Evolutionary conservation across 2,888 invertebrate species (phyloP).

Genomic region (Bimastos eiseni): DNA sequence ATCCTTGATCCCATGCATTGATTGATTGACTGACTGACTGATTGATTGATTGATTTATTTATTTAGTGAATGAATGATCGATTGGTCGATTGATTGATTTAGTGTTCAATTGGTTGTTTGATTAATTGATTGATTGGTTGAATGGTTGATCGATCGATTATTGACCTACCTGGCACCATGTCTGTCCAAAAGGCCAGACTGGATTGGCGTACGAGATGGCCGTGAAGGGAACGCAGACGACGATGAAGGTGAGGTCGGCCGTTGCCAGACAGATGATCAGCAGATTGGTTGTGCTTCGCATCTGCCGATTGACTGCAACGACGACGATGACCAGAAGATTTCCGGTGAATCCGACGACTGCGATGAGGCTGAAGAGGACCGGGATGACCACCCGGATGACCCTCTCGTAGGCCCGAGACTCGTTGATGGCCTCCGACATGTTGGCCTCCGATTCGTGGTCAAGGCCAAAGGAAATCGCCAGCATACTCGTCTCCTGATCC

Average conservation of each 20-base stretch:
- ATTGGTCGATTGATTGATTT: too few relatives aligned
- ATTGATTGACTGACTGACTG: too few relatives aligned
- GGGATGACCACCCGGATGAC: slow-evolving; percentile 53
- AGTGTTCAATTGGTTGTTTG: too few relatives aligned
- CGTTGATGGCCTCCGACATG: slow-evolving; percentile 7
- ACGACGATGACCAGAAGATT: slow-evolving; percentile 86
- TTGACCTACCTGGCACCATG: slow-evolving; percentile 72
- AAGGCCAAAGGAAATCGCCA: background rate
- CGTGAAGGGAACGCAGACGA: slow-evolving; percentile 75
- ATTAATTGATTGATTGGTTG: too few relatives aligned
- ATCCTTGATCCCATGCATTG: too few relatives aligned
- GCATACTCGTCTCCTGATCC: background rate
- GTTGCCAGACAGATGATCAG: slow-evolving; percentile 74
- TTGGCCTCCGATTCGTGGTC: background rate
- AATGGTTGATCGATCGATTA: too few relatives aligned
- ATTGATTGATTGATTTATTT: too few relatives aligned
- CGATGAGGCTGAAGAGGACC: slow-evolving; percentile 81
- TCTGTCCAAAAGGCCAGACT: slow-evolving; percentile 86
- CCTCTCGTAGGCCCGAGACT: background rate
- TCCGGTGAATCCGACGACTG: slow-evolving; percentile 83
- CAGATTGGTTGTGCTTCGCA: slow-evolving; percentile 89
- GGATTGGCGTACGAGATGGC: slow-evolving; percentile 84
- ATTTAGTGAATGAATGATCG: too few relatives aligned
- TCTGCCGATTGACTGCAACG: slow-evolving; percentile 83
- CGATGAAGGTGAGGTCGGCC: slow-evolving; percentile 25